Evolutionary conservation across 2,888 invertebrate genomes (phyloP).

Genomic region (Leucoptera coffeella): DNA sequence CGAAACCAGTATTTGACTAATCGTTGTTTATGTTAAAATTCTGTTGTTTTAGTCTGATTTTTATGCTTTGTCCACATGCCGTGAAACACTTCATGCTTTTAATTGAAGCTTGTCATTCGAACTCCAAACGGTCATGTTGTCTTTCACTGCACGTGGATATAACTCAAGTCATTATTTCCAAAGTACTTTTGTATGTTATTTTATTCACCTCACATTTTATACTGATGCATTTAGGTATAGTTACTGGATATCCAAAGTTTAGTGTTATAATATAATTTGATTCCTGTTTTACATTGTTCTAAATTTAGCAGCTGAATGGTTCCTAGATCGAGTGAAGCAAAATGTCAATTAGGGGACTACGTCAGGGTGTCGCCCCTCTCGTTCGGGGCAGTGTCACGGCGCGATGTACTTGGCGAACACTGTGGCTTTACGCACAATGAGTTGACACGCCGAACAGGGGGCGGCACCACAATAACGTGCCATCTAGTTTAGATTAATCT

Average conservation of each 20-base stretch:
- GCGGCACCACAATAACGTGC: conserved; percentile 51
- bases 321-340: conserved; percentile 52
- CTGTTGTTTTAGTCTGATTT: conserved; percentile 35
- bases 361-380: conserved; percentile 47
- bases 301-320: conserved; percentile 54
- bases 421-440: conserved; percentile 13
- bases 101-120: conserved; percentile 6
- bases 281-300: conserved; percentile 23
- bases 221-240: conserved; percentile 52
- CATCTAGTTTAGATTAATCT: conserved; percentile 56
- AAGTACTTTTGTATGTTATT: conserved; percentile 43
- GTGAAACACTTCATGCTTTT: too few relatives aligned
- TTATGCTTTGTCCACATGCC: conserved; percentile 26
- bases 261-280: conserved; percentile 23
- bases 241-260: conserved; percentile 51
- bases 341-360: conserved; percentile 54
- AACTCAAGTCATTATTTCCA: conserved; percentile 38
- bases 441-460: too few relatives aligned
- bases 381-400: conserved; percentile 49
- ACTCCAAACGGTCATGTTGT: too few relatives aligned
- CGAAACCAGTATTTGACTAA: conserved; percentile 52
- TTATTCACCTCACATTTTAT: conserved; percentile 27
- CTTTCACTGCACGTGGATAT: conserved; percentile 33
- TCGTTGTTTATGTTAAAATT: conserved; percentile 45
- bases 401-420: conserved; percentile 30